Evolutionary conservation across 37 sponge, comb jelly and placozoan species (phyloP), one percentile per base, ranked within the genome.

Genomic region (Aphrocallistes beatrix): DNA sequence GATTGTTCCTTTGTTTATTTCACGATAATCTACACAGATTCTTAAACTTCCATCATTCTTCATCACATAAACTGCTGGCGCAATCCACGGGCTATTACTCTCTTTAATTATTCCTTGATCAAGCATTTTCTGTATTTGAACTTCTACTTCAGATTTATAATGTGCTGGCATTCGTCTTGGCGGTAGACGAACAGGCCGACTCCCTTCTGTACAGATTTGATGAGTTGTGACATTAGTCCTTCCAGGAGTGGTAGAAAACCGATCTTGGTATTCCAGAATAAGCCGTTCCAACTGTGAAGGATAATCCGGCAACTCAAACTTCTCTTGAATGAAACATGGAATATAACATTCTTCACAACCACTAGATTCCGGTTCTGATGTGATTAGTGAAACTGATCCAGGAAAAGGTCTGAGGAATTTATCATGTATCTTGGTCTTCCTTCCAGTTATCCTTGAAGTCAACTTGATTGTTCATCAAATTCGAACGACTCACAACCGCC

Each of bases 81-180:
- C 87, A 87, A 90, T 90, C 81, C 87, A 92, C 0, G 89, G 84
- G 49, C 89, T 90, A 47, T 86, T 85, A 45, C 89, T 90, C 75
- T 87, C 86, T n/a, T 83, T 81, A 3, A 89, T 89, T 40, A 88
- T 93, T 1, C 91, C 91, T 30, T 50, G 83, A 37, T 90, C 75
- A 19, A 82, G 39, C 83, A 82, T 82, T 1, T 8, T 38, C 28
- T 82, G 83, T 38, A 82, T 38, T 82, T 82, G 83, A 23, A 9
- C 32, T 17, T 82, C 83, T 3, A 82, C 83, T 82, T 82, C 83
- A 36, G 83, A 37, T 37, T 38, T 37, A n/a, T 82, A 82, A 38
- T 82, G 83, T 37, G 86, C 91, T 38, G 89, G 89, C 17, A 91
- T 85, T 19, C 83, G 51, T 13, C 89, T 38, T 37, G 92, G 92